Percentiles rank a stretch among this genome's conserved stretches.
Evolutionary conservation across 2,113 vertebrate genomes (phyloP).

Genomic region (Festucalex cinctus): DNA sequence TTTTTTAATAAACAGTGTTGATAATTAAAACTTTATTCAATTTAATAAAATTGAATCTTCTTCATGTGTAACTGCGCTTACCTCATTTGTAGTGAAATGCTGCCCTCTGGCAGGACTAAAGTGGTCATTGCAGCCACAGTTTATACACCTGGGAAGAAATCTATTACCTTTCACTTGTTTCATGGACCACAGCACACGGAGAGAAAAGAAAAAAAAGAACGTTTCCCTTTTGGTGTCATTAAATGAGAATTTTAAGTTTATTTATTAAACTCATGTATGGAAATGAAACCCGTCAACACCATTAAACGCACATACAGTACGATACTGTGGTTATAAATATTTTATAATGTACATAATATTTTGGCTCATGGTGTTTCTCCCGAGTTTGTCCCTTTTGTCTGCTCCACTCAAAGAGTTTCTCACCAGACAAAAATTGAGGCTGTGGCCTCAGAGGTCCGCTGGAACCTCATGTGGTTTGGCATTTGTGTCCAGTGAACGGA

Average conservation of each 20-base stretch:
- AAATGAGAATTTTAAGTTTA: not conserved
- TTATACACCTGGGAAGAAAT: not conserved
- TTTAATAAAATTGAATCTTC: not conserved
- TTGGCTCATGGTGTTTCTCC: not conserved
- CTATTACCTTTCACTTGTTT: not conserved
- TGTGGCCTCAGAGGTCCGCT: not conserved
- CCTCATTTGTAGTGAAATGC: not conserved
- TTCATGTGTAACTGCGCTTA: not conserved
- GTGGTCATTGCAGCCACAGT: not conserved
- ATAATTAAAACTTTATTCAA: not conserved
- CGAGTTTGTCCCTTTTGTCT: not conserved
- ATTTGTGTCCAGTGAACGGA: not conserved
- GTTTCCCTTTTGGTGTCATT: not conserved
- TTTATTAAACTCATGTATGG: not conserved
- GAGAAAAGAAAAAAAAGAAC: not conserved
- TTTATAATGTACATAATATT: not conserved
- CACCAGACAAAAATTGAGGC: not conserved
- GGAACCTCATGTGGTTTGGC: not conserved
- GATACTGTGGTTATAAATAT: not conserved
- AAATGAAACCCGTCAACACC: not conserved
- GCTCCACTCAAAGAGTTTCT: not conserved
- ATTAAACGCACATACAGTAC: not conserved
- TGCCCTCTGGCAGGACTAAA: not conserved
- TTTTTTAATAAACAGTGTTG: not conserved
- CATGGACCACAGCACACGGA: not conserved